phyloP scores from a whole-genome alignment of 1,140 invertebrate species.

The Micrasema minimum region DNA sequence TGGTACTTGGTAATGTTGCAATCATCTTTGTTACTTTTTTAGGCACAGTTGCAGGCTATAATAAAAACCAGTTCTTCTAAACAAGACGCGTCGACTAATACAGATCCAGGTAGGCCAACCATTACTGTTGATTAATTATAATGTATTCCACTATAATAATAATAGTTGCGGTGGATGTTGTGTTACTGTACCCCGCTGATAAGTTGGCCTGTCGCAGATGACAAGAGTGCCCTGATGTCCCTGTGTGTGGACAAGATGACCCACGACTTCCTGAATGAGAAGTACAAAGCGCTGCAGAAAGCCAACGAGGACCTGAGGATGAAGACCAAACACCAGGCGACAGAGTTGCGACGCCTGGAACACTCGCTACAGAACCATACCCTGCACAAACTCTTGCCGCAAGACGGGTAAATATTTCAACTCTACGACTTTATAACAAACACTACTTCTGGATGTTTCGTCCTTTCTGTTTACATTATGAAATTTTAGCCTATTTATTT shows the following conservation, averaged over 20 bases:
- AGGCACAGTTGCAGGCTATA: too few relatives aligned
- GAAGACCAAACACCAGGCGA: slow-evolving; percentile 36
- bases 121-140: too few relatives aligned
- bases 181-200: too few relatives aligned
- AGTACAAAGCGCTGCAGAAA: slow-evolving; percentile 38
- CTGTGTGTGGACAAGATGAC: slow-evolving; percentile 49
- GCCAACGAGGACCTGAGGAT: slow-evolving; percentile 29
- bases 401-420: slow-evolving; percentile 37
- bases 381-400: slow-evolving; percentile 42
- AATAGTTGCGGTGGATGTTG: too few relatives aligned
- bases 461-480: too few relatives aligned
- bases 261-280: slow-evolving; percentile 39
- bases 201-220: slow-evolving; percentile 11
- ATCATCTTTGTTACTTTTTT: too few relatives aligned
- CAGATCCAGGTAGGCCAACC: slow-evolving; percentile 23
- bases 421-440: too few relatives aligned
- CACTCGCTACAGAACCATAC: slow-evolving; percentile 47
- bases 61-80: background rate
- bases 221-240: slow-evolving; percentile 18
- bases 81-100: slow-evolving; percentile 34
- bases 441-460: too few relatives aligned
- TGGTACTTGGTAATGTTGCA: too few relatives aligned
- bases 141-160: too few relatives aligned
- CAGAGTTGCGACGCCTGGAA: slow-evolving; percentile 43
- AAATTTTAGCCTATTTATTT: too few relatives aligned